A percentile compares a stretch with the other conserved stretches of the same genome.
These are phyloP conservation scores for Uria lomvia DNA, from an alignment of 2,113 vertebrate species.

Conservation along the genomic window DNA sequence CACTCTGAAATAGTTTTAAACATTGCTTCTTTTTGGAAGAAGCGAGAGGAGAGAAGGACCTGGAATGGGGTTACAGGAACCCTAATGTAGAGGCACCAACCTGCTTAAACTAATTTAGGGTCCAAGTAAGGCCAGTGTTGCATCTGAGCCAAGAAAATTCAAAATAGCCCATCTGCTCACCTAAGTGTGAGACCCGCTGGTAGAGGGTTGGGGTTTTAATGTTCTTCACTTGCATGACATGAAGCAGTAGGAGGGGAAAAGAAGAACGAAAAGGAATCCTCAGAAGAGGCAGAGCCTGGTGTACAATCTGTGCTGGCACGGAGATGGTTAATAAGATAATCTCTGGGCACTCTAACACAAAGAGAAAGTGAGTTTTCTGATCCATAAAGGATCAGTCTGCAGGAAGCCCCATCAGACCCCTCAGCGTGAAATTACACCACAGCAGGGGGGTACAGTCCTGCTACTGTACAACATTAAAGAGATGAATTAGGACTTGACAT, in stretches of 20 bases:
- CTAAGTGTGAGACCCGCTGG: not conserved
- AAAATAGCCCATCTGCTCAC: not conserved
- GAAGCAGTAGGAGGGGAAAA: not conserved
- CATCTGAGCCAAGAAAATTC: not conserved
- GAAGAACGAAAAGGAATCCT: not conserved
- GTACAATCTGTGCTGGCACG: constrained; percentile 19
- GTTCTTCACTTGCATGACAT: not conserved
- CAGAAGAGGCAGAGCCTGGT: not conserved
- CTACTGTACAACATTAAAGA: constrained; percentile 74
- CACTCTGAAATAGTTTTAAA: not conserved
- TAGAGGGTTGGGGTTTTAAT: not conserved
- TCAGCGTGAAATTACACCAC: constrained; percentile 84
- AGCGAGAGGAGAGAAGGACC: not conserved
- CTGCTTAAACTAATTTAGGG: not conserved
- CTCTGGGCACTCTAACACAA: constrained; percentile 64
- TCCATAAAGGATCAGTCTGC: constrained; percentile 84
- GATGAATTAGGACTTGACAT: constrained; percentile 74
- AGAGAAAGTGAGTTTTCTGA: constrained; percentile 82
- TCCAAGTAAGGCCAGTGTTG: not conserved
- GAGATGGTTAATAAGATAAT: constrained; percentile 77
- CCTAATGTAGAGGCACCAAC: not conserved
- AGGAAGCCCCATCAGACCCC: constrained; percentile 79
- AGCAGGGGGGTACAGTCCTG: constrained; percentile 72
- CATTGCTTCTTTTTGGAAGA: not conserved
- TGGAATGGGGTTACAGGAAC: not conserved